Evolutionary conservation across 2,888 invertebrate species (phyloP).

Genomic region (Scaptodrosophila latifasciaeformis): DNA sequence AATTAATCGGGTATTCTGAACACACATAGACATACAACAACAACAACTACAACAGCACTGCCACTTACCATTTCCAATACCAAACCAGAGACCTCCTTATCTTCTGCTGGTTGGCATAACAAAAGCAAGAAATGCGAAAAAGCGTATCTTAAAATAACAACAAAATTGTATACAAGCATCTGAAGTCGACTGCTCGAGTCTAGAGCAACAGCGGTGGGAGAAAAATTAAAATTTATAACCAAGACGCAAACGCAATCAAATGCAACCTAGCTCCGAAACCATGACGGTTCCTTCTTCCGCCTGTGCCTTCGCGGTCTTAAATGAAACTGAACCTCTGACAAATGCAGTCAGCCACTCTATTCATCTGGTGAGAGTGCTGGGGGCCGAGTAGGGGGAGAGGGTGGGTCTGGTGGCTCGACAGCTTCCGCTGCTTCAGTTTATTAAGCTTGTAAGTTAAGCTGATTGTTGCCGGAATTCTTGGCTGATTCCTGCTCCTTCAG

Average conservation of each 20-base stretch:
- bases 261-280: constrained; percentile 30
- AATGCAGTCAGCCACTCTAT: neutral
- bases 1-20: constrained; percentile 51
- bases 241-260: constrained; percentile 60
- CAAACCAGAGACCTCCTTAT: too few species aligned
- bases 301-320: neutral
- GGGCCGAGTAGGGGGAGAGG: too few species aligned
- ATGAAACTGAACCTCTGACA: constrained; percentile 3
- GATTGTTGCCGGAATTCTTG: constrained; percentile 44
- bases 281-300: neutral
- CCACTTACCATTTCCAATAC: too few species aligned
- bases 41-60: too few species aligned
- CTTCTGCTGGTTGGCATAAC: neutral
- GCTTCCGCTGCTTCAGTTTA: constrained; percentile 48
- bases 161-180: too few species aligned
- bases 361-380: neutral
- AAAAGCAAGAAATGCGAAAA: neutral
- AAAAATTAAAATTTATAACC: constrained; percentile 58
- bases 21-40: neutral
- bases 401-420: neutral
- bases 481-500: neutral
- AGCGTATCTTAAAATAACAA: constrained; percentile 2
- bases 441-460: constrained; percentile 59
- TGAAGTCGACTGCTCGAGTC: neutral
- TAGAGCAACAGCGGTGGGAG: neutral